A percentile compares a stretch with the other conserved stretches of the same genome.
These are phyloP conservation scores for Drosophila mauritiana DNA, from an alignment of 1,140 invertebrate genomes.

Conservation along the genomic window DNA sequence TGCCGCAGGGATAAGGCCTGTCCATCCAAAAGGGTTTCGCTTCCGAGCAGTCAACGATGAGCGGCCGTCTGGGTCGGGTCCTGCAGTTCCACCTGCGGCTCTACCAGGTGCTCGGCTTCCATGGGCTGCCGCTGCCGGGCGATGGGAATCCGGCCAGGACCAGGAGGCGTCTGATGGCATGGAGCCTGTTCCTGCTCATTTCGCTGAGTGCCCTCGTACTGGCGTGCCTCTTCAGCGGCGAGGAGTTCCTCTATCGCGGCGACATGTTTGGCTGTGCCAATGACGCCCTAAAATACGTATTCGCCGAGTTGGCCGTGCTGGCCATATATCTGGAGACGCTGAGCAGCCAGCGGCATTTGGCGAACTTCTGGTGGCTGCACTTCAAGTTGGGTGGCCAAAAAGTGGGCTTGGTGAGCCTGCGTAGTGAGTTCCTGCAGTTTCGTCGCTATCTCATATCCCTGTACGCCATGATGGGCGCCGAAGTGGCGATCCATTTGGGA, in stretches of 20 bases:
- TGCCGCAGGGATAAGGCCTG: background rate
- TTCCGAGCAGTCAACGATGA: slow-evolving; percentile 45
- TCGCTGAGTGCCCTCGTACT: slow-evolving; percentile 18
- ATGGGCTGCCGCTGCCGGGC: slow-evolving; percentile 41
- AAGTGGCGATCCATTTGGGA: slow-evolving; percentile 23
- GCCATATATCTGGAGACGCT: slow-evolving; percentile 64
- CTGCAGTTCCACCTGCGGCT: slow-evolving; percentile 62
- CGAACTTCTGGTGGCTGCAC: slow-evolving; percentile 63
- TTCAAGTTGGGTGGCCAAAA: background rate
- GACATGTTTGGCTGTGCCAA: slow-evolving; percentile 67
- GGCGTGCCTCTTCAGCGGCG: slow-evolving; percentile 32
- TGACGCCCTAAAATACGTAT: slow-evolving; percentile 58
- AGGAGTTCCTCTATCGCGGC: slow-evolving; percentile 51
- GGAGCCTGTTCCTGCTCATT: slow-evolving; percentile 38
- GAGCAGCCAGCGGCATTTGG: slow-evolving; percentile 20
- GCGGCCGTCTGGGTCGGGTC: slow-evolving; percentile 38
- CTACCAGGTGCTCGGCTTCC: slow-evolving; percentile 66
- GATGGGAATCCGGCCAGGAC: slow-evolving; percentile 1
- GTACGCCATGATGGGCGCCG: slow-evolving; percentile 22
- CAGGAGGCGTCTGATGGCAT: slow-evolving; percentile 10
- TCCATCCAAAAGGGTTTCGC: background rate
- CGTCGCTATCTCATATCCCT: slow-evolving; percentile 32
- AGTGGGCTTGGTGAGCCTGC: background rate
- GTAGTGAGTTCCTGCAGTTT: slow-evolving; percentile 21
- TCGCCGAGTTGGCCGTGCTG: slow-evolving; percentile 57